Conservation (phyloP, 2,113 vertebrate genomes). For the Spilogale gracilis region DNA sequence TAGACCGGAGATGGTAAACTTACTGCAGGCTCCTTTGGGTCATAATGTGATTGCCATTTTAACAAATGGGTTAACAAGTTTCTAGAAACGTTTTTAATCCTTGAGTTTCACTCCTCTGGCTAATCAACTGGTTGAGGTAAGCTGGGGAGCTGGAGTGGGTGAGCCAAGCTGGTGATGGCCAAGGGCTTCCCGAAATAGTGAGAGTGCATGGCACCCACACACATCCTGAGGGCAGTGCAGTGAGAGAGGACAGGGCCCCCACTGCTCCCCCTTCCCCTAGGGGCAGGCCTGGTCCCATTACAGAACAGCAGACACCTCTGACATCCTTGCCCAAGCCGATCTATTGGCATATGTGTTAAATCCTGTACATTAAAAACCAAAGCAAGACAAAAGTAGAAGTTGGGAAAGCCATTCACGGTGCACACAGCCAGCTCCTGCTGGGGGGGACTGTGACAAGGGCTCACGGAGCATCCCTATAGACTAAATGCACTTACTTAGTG, state of each 20-base stretch:
- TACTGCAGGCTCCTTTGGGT: neutral
- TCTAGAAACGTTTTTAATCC: neutral
- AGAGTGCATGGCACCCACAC: neutral
- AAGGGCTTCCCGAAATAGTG: neutral
- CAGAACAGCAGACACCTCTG: rapidly evolving
- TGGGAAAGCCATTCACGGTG: neutral
- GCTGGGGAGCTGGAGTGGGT: rapidly evolving
- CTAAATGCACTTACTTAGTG: neutral
- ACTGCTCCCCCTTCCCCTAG: rapidly evolving
- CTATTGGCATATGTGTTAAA: neutral
- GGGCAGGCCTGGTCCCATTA: neutral
- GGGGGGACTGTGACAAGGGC: neutral
- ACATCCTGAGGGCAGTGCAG: rapidly evolving
- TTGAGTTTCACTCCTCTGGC: neutral
- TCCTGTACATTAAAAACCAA: rapidly evolving
- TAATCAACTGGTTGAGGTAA: rapidly evolving
- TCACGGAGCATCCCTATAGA: rapidly evolving
- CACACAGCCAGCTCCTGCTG: neutral
- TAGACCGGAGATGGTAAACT: rapidly evolving
- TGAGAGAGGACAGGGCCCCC: neutral
- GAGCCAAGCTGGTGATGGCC: neutral
- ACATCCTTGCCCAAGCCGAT: neutral
- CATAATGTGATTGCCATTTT: rapidly evolving
- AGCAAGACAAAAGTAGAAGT: too few species aligned
- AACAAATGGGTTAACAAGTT: neutral